These are phyloP conservation scores for Carapus acus DNA, from an alignment of 2,797 vertebrate species.

Conservation along the genomic window DNA sequence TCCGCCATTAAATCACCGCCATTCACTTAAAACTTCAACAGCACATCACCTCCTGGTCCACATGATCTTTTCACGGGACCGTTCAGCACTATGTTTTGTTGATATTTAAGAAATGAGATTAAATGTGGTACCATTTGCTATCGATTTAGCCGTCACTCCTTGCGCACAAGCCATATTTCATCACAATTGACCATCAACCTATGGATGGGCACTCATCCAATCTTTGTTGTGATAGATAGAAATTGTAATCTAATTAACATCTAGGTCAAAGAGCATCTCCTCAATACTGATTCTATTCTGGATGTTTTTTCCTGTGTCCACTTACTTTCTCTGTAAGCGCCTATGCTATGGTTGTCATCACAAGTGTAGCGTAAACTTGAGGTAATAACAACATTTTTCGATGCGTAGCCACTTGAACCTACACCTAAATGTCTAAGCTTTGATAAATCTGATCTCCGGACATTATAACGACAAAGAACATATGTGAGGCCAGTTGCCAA, in stretches of 20 bases:
- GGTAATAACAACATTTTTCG: constrained; percentile 62
- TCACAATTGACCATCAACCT: constrained; percentile 34
- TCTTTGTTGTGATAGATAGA: constrained; percentile 53
- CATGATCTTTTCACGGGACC: neutral
- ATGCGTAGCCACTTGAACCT: constrained; percentile 38
- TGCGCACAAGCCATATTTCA: constrained; percentile 18
- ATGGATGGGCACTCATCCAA: constrained; percentile 24
- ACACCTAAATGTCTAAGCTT: constrained; percentile 71
- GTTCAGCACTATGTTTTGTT: constrained; percentile 3
- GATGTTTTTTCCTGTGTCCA: constrained; percentile 54
- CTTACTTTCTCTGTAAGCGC: constrained; percentile 58
- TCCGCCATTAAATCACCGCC: no score
- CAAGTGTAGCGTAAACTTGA: constrained; percentile 71
- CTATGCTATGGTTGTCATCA: constrained; percentile 61
- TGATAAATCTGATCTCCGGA: constrained; percentile 63
- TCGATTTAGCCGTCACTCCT: constrained; percentile 36
- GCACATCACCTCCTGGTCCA: neutral
- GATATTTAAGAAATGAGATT: constrained; percentile 36
- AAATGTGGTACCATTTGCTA: constrained; percentile 29
- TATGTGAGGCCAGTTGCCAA: constrained; percentile 16
- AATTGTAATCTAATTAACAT: constrained; percentile 64
- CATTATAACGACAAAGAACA: constrained; percentile 25
- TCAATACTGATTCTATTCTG: constrained; percentile 50
- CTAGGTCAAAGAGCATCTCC: constrained; percentile 62
- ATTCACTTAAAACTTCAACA: no score